phyloP scores from a whole-genome alignment of 2,113 vertebrate species.

The Columba livia region DNA sequence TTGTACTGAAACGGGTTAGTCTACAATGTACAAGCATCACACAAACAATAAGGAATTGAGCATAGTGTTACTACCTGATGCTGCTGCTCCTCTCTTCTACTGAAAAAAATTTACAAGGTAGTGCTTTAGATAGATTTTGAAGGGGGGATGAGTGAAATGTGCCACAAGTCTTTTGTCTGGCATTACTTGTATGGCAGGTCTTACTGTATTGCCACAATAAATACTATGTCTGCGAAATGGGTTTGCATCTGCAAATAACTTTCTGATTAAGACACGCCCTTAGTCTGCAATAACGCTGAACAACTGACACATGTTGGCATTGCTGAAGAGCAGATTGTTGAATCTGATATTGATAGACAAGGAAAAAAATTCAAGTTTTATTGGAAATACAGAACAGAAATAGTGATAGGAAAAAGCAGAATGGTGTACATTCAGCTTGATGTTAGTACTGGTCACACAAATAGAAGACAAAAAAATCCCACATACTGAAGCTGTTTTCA shows the following conservation, averaged over 20 bases:
- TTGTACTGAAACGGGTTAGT: background rate
- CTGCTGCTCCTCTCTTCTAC: background rate
- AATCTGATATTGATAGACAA: background rate
- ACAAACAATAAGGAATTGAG: background rate
- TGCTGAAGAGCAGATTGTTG: background rate
- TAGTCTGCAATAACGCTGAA: background rate
- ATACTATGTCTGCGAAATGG: background rate
- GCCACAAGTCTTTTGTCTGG: background rate
- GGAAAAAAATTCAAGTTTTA: constrained; percentile 35
- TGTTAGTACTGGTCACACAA: background rate
- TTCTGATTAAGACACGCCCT: background rate
- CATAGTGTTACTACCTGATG: background rate
- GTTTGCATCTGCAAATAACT: background rate
- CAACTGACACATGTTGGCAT: background rate
- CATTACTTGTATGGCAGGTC: background rate
- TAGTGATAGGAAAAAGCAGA: background rate
- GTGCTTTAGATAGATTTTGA: background rate
- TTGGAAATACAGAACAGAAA: constrained; percentile 29
- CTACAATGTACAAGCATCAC: background rate
- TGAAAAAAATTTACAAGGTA: background rate
- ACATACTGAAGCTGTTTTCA: background rate
- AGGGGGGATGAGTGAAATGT: background rate
- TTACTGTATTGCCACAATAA: background rate
- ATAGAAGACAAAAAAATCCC: background rate
- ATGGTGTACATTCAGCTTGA: background rate